These are phyloP conservation scores for Lepidostoma basale DNA, from an alignment of 1,140 invertebrate species.

Conservation along the genomic window DNA sequence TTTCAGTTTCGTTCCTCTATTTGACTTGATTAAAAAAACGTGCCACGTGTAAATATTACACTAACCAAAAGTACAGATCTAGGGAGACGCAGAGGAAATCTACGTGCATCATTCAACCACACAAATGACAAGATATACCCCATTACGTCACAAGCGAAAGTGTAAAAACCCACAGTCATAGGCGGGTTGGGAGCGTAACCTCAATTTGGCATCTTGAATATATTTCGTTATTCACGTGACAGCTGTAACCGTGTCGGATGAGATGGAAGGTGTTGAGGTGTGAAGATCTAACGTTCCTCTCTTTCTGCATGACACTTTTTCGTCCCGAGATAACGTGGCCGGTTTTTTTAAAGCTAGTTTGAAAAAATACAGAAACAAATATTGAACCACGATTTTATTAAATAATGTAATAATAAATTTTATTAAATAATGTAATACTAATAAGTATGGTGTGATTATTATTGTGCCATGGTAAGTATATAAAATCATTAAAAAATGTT, in stretches of 20 bases:
- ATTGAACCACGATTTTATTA: too few species aligned
- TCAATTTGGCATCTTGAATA: slow-evolving; percentile 44
- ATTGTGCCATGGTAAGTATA: too few species aligned
- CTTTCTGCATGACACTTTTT: slow-evolving; percentile 15
- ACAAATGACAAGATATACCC: slow-evolving; percentile 27
- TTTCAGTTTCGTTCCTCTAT: too few species aligned
- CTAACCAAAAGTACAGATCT: too few species aligned
- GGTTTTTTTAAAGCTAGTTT: background rate
- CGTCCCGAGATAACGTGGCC: slow-evolving; percentile 3
- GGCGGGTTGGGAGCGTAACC: slow-evolving; percentile 34
- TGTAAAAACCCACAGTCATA: background rate
- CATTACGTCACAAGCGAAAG: slow-evolving; percentile 20
- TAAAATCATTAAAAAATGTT: too few species aligned
- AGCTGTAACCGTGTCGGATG: slow-evolving; percentile 41
- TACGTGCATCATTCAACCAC: slow-evolving; percentile 11
- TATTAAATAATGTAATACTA: too few species aligned
- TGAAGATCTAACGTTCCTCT: slow-evolving; percentile 15
- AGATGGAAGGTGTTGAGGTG: slow-evolving; percentile 25
- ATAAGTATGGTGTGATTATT: too few species aligned
- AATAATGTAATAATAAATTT: too few species aligned
- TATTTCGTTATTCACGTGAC: slow-evolving; percentile 46
- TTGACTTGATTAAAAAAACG: too few species aligned
- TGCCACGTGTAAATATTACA: too few species aligned
- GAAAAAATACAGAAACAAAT: too few species aligned
- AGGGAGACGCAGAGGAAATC: too few species aligned